Conservation (phyloP, 2,888 invertebrate genomes). For the Lissonota sp. region DNA sequence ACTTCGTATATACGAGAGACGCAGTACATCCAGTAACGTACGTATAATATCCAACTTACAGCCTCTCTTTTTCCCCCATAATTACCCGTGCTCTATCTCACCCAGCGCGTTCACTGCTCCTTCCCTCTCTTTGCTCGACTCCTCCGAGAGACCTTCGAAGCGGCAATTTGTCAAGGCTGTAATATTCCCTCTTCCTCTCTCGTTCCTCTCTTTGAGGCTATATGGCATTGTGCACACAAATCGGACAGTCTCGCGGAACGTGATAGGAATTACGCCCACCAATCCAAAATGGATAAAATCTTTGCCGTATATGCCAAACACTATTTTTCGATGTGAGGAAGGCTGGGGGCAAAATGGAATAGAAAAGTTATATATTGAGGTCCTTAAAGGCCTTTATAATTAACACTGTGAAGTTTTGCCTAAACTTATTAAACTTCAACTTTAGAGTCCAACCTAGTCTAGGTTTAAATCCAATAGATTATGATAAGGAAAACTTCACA, state of each 20-base stretch:
- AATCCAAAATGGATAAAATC: slow-evolving; percentile 75
- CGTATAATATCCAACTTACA: slow-evolving; percentile 33
- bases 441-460: no score
- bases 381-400: no score
- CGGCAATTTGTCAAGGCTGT: slow-evolving; percentile 84
- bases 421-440: no score
- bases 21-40: slow-evolving; percentile 33
- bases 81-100: slow-evolving; percentile 77
- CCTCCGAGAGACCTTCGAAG: slow-evolving; percentile 79
- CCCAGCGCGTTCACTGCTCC: slow-evolving; percentile 47
- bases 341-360: no score
- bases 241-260: slow-evolving; percentile 52
- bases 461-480: no score
- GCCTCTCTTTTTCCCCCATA: slow-evolving; percentile 75
- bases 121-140: slow-evolving; percentile 25
- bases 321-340: not conserved
- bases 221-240: slow-evolving; percentile 76
- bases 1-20: slow-evolving; percentile 40
- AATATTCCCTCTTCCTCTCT: slow-evolving; percentile 74
- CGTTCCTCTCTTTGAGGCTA: slow-evolving; percentile 48
- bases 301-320: slow-evolving; percentile 50
- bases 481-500: no score
- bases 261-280: slow-evolving; percentile 65
- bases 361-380: no score
- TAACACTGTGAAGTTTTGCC: no score